Base-by-base conservation (phyloP, 1,140 invertebrate genomes). In the Harlomillsia oculata region DNA sequence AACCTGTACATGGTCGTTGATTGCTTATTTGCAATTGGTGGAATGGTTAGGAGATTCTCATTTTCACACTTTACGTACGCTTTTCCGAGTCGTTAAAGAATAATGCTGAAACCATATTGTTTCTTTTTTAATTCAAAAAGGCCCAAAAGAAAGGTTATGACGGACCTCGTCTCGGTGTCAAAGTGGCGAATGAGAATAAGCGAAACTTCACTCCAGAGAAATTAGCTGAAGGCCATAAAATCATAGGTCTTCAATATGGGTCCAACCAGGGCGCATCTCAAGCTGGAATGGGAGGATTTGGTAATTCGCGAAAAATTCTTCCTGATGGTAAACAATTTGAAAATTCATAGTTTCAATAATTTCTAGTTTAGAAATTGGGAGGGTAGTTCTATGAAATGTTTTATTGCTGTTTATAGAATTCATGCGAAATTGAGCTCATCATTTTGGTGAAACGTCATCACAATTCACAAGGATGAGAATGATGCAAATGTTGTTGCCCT, bases 1-100 rank as follows among this genome's bases (percentile, higher is more conserved):
- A 80, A 81, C 66, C 71, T 80, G 62, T 79, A 78, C 66, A 78
- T 73, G 69, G 72, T 75, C n/a, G 60, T 65, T n/a, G 63, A 65
- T 30, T 65, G 63, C 67, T 67, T 69, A 63, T 53, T 66, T 48
- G 52, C 50, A 0, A 36, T 56, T 40, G 61, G 61, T 5, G 64
- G 61, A 61, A 64, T 48, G 57, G 64, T 60, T 49, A 40, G 54
- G 14, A 26, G 13, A n/a, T 52, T 53, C 34, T 20, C 16, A 32
- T 49, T 56, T 28, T 13, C 20, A 11, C 40, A 13, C 20, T 11
- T n/a, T n/a, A n/a, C n/a, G n/a, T n/a, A n/a, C n/a, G n/a, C n/a
- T n/a, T n/a, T n/a, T n/a, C n/a, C n/a, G n/a, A n/a, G n/a, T n/a
- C n/a, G n/a, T n/a, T n/a, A n/a, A n/a, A n/a, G n/a, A n/a, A n/a